Percentiles rank a stretch among this genome's conserved stretches.
Conservation (phyloP, 2,888 invertebrate species). For the Nemapogon koenigi region DNA sequence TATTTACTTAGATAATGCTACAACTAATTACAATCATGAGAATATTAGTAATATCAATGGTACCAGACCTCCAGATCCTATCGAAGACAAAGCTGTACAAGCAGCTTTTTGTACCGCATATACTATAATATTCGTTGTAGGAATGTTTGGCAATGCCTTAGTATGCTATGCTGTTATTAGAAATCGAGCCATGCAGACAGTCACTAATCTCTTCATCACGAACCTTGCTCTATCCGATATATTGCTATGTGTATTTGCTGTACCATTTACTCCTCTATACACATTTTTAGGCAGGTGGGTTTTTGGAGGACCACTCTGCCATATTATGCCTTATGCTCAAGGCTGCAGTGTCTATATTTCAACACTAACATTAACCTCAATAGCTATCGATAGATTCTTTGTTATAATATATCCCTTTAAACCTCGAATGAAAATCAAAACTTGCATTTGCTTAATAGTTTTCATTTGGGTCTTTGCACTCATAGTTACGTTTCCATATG, state of each 20-base stretch:
- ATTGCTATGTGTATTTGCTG: conserved; percentile 82
- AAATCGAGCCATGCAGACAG: conserved; percentile 89
- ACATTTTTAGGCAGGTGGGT: conserved; percentile 85
- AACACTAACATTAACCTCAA: conserved; percentile 87
- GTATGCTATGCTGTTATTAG: conserved; percentile 87
- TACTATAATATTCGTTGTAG: conserved; percentile 78
- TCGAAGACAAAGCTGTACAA: conserved; percentile 72
- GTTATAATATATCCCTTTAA: conserved; percentile 89
- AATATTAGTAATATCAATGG: conserved; percentile 27
- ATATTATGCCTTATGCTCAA: conserved; percentile 85
- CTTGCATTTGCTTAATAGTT: conserved; percentile 77
- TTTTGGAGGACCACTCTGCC: conserved; percentile 83
- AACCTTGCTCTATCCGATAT: conserved; percentile 90
- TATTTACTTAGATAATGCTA: conserved; percentile 23
- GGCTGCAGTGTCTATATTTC: conserved; percentile 91
- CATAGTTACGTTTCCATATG: conserved; percentile 83
- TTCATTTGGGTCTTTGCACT: conserved; percentile 84
- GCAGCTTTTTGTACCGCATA: conserved; percentile 79
- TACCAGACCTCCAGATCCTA: conserved; percentile 49
- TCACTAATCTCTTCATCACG: conserved; percentile 91
- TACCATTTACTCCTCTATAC: conserved; percentile 90
- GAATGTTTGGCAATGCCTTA: conserved; percentile 82
- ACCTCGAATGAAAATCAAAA: conserved; percentile 79
- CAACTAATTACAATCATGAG: conserved; percentile 21
- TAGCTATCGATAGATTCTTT: conserved; percentile 91